Base-by-base conservation (phyloP, 2,113 vertebrate genomes). In the Egretta garzetta region DNA sequence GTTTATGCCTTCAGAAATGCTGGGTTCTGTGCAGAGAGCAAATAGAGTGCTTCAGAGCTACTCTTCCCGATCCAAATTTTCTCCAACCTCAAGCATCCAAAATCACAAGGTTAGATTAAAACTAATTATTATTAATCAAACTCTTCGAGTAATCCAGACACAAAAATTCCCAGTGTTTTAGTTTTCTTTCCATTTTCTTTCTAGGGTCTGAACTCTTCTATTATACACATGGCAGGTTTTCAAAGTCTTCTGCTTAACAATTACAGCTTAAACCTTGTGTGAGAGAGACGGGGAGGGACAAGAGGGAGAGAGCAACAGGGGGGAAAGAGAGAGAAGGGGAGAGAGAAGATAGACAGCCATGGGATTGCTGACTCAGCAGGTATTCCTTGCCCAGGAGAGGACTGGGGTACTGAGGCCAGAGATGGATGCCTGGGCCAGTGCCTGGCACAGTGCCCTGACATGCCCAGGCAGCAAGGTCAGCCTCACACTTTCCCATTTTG, bases 391-490 rank as follows among this genome's bases (percentile, higher is more conserved):
- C 53, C 13, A 2, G 53, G 53, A 58, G 22, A 11, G 35, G 19
- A 12, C 24, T 27, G 6, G 20, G 52, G 18, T 30, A 6, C 52
- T 56, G 49, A 50, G 80, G 32, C 7, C 64, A 47, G 72, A 62
- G 67, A 11, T 6, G 13, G 26, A 24, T 28, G 49, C 19, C 60
- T 7, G 21, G 56, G 43, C 60, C 56, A 77, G 64, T 7, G 1
- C 4, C n/a, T 8, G 3, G 30, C 73, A 85, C 60, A 27, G 52
- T 4, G 30, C 15, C 47, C 22, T 1, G 0, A 14, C 0, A 0
- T 17, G 8, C 39, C 41, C 53, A 13, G 62, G 17, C 73, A 85
- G 49, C 2, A 0, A 8, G 43, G 43, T 12, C 86, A 90, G 71
- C 39, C 75, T 45, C 59, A 23, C 1, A 5, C 12, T 1, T 3